Evolutionary conservation across 2,888 invertebrate species (phyloP).

Genomic region (Sarcophaga carnaria): DNA sequence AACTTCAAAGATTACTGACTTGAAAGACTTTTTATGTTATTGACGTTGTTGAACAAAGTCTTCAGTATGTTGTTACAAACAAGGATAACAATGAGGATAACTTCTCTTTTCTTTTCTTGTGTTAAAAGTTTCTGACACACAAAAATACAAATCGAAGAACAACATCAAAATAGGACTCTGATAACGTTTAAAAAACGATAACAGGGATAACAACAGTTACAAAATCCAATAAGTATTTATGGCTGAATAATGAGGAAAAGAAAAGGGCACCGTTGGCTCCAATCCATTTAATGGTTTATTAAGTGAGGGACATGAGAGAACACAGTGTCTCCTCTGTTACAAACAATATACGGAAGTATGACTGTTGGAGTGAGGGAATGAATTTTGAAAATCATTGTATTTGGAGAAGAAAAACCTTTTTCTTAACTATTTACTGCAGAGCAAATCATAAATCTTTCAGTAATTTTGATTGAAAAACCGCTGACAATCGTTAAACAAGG

Average conservation of each 20-base stretch:
- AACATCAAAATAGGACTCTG: too few species aligned
- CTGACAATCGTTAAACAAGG: slow-evolving; percentile 57
- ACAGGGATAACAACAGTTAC: not conserved
- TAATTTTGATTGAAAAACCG: slow-evolving; percentile 61
- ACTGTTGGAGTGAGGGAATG: too few species aligned
- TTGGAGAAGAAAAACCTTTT: not conserved
- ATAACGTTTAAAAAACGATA: not conserved
- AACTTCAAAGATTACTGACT: not conserved
- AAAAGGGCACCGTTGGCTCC: too few species aligned
- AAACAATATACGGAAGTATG: too few species aligned
- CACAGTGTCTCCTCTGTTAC: too few species aligned
- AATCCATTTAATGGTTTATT: too few species aligned
- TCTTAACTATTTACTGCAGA: slow-evolving; percentile 1
- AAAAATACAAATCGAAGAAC: not conserved
- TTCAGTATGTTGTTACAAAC: slow-evolving; percentile 42
- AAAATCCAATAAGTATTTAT: not conserved
- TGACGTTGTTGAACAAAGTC: slow-evolving; percentile 3
- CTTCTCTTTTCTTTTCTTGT: too few species aligned
- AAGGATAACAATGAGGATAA: not conserved
- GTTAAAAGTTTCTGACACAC: not conserved
- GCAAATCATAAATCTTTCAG: slow-evolving; percentile 58
- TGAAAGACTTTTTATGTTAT: not conserved
- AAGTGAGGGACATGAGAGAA: too few species aligned
- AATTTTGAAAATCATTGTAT: too few species aligned
- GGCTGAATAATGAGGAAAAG: too few species aligned